phyloP scores from a whole-genome alignment of 30 jellyfish, hydroid and myxozoan genomes.

The Pelagia noctiluca region DNA sequence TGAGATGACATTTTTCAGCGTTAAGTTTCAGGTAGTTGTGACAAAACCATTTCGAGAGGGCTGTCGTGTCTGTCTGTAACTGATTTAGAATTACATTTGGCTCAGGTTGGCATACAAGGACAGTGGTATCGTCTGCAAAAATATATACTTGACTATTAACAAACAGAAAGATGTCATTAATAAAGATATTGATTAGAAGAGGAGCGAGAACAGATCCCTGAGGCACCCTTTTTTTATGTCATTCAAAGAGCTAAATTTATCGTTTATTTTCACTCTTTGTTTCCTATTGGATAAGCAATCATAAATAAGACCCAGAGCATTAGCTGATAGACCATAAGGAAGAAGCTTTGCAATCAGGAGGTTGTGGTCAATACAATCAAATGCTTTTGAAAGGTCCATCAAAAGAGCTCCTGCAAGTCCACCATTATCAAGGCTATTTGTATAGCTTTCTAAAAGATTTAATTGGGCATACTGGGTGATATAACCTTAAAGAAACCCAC shows the following conservation, averaged over 20 bases:
- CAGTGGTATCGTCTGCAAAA: conserved; percentile 44
- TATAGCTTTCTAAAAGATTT: background rate
- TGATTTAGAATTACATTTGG: conserved; percentile 27
- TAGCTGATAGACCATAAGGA: conserved; percentile 7
- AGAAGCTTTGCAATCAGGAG: conserved; percentile 19
- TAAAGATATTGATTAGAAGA: conserved; percentile 4
- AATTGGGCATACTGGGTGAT: background rate
- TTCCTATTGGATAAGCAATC: conserved; percentile 17
- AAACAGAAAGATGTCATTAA: too few species aligned
- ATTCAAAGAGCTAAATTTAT: too few species aligned
- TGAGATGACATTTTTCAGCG: conserved; percentile 41
- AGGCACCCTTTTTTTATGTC: conserved; percentile 16
- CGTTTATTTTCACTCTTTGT: background rate
- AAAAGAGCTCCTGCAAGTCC: too few species aligned
- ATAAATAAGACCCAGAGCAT: background rate
- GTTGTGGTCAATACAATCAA: conserved; percentile 14
- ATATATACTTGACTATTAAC: background rate
- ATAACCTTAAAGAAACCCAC: too few species aligned
- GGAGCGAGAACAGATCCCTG: conserved; percentile 15
- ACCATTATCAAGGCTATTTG: conserved; percentile 3
- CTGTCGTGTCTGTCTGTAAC: conserved; percentile 36
- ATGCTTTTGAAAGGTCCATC: too few species aligned
- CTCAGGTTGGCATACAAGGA: conserved; percentile 38
- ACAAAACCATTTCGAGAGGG: conserved; percentile 37
- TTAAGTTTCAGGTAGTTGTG: conserved; percentile 48